These are phyloP conservation scores for Phalangium opilio DNA, from an alignment of 2,888 invertebrate genomes.

Conservation along the genomic window DNA sequence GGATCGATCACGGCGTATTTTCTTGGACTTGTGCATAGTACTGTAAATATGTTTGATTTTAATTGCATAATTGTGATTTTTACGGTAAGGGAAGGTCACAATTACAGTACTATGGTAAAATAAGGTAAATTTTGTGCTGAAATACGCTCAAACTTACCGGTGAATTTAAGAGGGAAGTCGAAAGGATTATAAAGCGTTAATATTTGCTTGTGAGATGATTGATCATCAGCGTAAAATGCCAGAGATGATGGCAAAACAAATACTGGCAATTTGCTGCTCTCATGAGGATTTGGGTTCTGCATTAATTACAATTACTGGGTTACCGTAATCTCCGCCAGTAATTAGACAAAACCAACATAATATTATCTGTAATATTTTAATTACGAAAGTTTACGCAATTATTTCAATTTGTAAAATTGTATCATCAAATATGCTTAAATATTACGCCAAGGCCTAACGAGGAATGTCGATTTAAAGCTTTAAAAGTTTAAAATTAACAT, in stretches of 20 bases:
- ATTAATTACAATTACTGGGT: background rate
- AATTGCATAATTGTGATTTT: background rate
- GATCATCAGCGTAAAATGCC: constrained; percentile 58
- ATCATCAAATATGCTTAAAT: no score
- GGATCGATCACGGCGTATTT: constrained; percentile 67
- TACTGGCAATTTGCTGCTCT: constrained; percentile 45
- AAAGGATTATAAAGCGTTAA: constrained; percentile 72
- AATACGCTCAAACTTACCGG: constrained; percentile 7
- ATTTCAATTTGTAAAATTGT: no score
- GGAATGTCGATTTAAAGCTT: no score
- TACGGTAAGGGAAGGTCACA: constrained; percentile 13
- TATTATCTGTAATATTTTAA: no score
- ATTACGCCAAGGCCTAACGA: no score
- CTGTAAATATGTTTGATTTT: constrained; percentile 31
- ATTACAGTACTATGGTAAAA: background rate
- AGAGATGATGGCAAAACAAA: constrained; percentile 64
- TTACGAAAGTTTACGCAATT: no score
- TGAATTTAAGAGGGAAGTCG: constrained; percentile 35
- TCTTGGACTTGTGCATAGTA: constrained; percentile 54
- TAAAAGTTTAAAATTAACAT: no score
- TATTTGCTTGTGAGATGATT: constrained; percentile 60
- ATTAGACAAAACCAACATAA: no score
- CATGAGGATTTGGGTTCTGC: constrained; percentile 12
- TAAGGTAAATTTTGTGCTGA: background rate
- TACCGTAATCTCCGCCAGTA: no score